These are phyloP conservation scores for Alosa sapidissima DNA, from an alignment of 2,797 vertebrate genomes.

Conservation along the genomic window DNA sequence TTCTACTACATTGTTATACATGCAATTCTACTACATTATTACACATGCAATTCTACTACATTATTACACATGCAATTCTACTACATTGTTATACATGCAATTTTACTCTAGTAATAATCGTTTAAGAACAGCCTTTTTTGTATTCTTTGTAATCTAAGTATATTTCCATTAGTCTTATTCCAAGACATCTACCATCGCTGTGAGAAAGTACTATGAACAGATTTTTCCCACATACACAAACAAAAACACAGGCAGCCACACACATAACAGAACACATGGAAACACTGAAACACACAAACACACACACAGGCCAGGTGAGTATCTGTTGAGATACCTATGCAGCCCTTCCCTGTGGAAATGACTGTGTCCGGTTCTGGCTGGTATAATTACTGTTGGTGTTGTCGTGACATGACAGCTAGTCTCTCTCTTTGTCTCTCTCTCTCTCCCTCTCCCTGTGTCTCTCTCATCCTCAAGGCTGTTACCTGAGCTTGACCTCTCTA, in stretches of 20 bases:
- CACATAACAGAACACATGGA: too few species aligned
- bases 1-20: too few species aligned
- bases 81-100: too few species aligned
- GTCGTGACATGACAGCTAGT: constrained; percentile 7
- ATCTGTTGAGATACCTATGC: neutral
- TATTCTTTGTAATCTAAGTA: too few species aligned
- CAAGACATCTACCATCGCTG: neutral
- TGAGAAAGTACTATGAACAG: neutral
- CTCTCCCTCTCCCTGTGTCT: neutral
- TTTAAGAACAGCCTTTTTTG: too few species aligned
- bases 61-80: too few species aligned
- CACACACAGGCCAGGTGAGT: neutral
- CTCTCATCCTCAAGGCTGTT: neutral
- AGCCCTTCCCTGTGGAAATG: constrained; percentile 7
- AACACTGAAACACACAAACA: too few species aligned
- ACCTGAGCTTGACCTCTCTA: neutral
- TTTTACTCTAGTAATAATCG: too few species aligned
- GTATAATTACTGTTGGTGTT: constrained; percentile 24
- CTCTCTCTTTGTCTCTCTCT: neutral
- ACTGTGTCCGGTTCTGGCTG: neutral
- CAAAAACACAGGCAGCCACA: too few species aligned
- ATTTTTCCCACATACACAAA: neutral
- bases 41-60: too few species aligned
- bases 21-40: too few species aligned
- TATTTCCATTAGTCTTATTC: neutral